Percentiles rank a stretch among this genome's conserved stretches.
Conservation (phyloP, 2,113 vertebrate species). For the Abramis brama region DNA sequence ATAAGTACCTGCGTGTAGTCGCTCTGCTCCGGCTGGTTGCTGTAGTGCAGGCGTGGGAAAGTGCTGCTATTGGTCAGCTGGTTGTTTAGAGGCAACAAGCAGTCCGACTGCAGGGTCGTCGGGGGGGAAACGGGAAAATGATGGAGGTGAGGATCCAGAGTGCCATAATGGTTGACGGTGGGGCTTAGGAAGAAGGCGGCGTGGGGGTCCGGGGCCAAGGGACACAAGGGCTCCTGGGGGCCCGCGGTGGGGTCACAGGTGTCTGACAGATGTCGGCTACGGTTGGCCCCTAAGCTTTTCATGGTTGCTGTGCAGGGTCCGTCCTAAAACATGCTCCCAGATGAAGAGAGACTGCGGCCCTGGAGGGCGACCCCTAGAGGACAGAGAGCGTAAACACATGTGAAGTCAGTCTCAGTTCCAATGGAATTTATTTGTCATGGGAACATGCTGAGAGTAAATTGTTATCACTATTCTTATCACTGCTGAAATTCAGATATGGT, state of each 20-base stretch:
- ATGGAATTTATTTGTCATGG: background rate
- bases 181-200: constrained; percentile 92
- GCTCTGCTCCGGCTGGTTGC: constrained; percentile 89
- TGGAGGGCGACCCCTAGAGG: constrained; percentile 65
- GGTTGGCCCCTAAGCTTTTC: constrained; percentile 93
- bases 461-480: too few relatives aligned
- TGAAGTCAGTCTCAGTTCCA: background rate
- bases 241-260: constrained; percentile 83
- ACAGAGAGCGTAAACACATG: constrained; percentile 27
- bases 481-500: too few relatives aligned
- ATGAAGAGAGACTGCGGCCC: constrained; percentile 60
- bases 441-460: background rate
- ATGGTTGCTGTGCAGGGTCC: constrained; percentile 76
- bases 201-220: constrained; percentile 80
- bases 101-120: constrained; percentile 82
- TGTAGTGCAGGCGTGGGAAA: constrained; percentile 96
- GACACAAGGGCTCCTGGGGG: constrained; percentile 82
- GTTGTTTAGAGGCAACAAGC: constrained; percentile 91
- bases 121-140: constrained; percentile 67
- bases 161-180: constrained; percentile 85
- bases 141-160: constrained; percentile 84
- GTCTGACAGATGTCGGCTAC: constrained; percentile 90
- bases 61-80: constrained; percentile 95
- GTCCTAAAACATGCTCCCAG: constrained; percentile 70
- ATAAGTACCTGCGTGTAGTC: constrained; percentile 81